Evolutionary conservation across 2,888 invertebrate genomes (phyloP).

Genomic region (Drosophila borealis): DNA sequence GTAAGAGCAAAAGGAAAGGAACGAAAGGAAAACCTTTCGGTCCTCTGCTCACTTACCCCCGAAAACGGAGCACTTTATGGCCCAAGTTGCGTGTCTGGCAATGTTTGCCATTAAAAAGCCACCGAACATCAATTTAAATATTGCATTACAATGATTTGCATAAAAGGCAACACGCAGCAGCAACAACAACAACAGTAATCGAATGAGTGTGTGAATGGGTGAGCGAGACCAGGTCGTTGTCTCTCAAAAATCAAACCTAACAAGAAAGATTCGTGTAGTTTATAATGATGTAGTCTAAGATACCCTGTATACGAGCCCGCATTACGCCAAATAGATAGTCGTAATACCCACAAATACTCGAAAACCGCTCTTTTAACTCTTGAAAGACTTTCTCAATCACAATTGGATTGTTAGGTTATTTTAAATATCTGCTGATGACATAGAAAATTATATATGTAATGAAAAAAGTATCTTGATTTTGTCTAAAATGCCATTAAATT

Average conservation of each 20-base stretch:
- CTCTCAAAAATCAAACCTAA: slow-evolving; percentile 59
- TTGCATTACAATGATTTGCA: slow-evolving; percentile 80
- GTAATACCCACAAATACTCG: no score
- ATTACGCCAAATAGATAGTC: no score
- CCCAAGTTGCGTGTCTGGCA: slow-evolving; percentile 55
- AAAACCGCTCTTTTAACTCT: no score
- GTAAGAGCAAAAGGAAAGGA: slow-evolving; percentile 22
- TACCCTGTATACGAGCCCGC: slow-evolving; percentile 4
- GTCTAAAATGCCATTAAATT: no score
- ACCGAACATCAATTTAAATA: slow-evolving; percentile 78
- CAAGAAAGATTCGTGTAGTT: slow-evolving; percentile 7
- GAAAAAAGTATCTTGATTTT: no score
- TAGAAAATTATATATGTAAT: no score
- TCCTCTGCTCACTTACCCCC: slow-evolving; percentile 26
- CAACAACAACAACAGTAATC: slow-evolving; percentile 20
- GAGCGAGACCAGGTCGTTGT: slow-evolving; percentile 33
- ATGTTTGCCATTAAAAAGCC: slow-evolving; percentile 71
- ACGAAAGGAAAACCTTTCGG: slow-evolving; percentile 19
- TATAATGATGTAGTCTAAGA: not conserved
- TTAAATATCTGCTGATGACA: no score
- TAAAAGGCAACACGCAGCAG: slow-evolving; percentile 64
- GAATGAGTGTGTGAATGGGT: slow-evolving; percentile 27
- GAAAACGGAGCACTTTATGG: slow-evolving; percentile 41
- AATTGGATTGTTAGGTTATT: no score
- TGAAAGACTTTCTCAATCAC: no score